Evolutionary conservation across 2,888 invertebrate genomes (phyloP).

Genomic region (Venustoraphidia nigricollis): DNA sequence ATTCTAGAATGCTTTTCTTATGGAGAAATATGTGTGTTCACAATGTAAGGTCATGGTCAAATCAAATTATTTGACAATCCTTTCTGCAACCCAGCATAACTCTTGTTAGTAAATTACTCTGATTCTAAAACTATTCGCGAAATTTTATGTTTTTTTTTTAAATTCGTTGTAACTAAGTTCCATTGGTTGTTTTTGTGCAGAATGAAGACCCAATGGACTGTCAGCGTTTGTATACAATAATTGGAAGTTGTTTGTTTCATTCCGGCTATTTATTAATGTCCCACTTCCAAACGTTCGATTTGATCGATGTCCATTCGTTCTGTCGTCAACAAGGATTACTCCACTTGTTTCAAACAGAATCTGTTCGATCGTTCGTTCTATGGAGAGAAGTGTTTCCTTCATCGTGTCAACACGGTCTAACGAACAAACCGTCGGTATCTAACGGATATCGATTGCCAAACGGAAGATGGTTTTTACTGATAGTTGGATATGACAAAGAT

Average conservation of each 20-base stretch:
- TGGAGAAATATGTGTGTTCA: too few relatives aligned
- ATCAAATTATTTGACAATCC: too few relatives aligned
- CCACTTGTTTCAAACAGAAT: slow-evolving; percentile 45
- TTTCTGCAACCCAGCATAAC: too few relatives aligned
- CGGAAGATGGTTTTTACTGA: slow-evolving; percentile 55
- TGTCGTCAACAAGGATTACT: slow-evolving; percentile 61
- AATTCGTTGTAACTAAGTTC: slow-evolving; percentile 3
- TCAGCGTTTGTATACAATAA: slow-evolving; percentile 45
- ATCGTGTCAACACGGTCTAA: slow-evolving; percentile 25
- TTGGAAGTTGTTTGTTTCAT: slow-evolving; percentile 35
- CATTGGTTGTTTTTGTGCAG: slow-evolving; percentile 27
- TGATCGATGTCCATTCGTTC: slow-evolving; percentile 60
- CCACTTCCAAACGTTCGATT: slow-evolving; percentile 59
- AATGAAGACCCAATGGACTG: slow-evolving; percentile 63
- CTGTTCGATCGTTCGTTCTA: slow-evolving; percentile 52
- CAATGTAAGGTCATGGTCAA: too few relatives aligned
- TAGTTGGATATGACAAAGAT: slow-evolving; percentile 52
- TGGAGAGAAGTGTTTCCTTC: slow-evolving; percentile 62
- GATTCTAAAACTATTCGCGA: slow-evolving; percentile 3
- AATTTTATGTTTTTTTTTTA: slow-evolving; percentile 22
- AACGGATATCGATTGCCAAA: slow-evolving; percentile 32
- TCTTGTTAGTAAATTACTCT: too few relatives aligned
- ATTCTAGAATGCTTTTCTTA: too few relatives aligned
- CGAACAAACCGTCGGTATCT: slow-evolving; percentile 12
- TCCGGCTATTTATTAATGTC: slow-evolving; percentile 60